Evolutionary conservation across 1,140 invertebrate genomes (phyloP), one percentile per base, ranked within the genome.

Genomic region (Pseudachorutes palmiensis): DNA sequence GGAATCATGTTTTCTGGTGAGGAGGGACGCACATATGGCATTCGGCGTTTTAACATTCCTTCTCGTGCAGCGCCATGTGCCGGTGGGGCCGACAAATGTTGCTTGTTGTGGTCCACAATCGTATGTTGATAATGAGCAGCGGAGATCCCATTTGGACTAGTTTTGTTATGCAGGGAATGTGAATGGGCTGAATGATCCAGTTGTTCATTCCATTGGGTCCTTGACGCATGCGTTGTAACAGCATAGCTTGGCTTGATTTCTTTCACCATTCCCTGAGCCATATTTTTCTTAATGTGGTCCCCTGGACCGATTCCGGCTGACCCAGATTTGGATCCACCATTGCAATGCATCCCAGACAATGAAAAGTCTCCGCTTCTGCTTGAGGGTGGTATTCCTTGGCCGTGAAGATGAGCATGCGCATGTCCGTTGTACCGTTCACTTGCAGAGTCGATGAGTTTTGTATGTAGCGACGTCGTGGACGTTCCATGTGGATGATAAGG

Each of bases 391-490:
- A 32, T 12, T 31, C 59, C 14, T n/a, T 30, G 14, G 33, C 28
- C 12, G n/a, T 63, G 14, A 3, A 16, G 26, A 19, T 63, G 36
- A 12, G 33, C 61, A 29, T 3, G 59, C 59, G 59, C 59, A 48
- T 68, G 69, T 9, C 49, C 62, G 60, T 45, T 41, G 41, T 59
- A 63, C 30, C 69, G 36, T 55, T 67, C 69, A 36, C 61, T 65
- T 3, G 71, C n/a, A 32, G 65, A 68, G 41, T 70, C 68, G 12
- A 72, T 70, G 1, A 70, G 64, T 60, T 70, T 70, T 24, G 62
- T 70, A 51, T 73, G 71, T 19, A 73, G 64, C 1, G 71, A 70
- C 16, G 69, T 70, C 5, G 66, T 66, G 12, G 72, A 65, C 14
- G 68, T 70, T 19, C 49, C 33, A 29, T 60, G 59, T 5, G 59